Evolutionary conservation across 2,797 vertebrate genomes (phyloP).

Genomic region (Anabas testudineus): DNA sequence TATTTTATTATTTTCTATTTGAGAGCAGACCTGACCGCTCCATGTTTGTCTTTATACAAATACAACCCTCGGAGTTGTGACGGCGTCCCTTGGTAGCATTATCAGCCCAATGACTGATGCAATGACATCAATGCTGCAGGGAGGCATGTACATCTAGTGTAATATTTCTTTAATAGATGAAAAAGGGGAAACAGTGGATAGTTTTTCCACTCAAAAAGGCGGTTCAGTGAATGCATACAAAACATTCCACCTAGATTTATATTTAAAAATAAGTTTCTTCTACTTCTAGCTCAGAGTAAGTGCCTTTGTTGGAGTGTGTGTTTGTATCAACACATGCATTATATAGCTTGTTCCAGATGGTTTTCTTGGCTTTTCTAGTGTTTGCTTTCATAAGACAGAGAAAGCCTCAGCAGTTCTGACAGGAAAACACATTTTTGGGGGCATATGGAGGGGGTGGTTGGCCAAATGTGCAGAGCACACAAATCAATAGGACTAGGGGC

Average conservation of each 20-base stretch:
- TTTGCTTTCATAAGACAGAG: slow-evolving; percentile 44
- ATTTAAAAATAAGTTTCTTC: not conserved
- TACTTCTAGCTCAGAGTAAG: not conserved
- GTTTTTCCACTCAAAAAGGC: not conserved
- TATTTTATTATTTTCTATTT: slow-evolving; percentile 33
- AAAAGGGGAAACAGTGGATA: not conserved
- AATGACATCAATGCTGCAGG: slow-evolving; percentile 19
- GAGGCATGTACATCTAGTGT: not conserved
- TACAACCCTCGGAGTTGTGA: slow-evolving; percentile 25
- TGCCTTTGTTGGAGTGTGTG: not conserved
- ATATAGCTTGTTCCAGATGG: slow-evolving; percentile 52
- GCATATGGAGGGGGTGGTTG: not conserved
- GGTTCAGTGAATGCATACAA: not conserved
- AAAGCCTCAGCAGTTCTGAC: slow-evolving; percentile 24
- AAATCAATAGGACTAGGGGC: slow-evolving; percentile 56
- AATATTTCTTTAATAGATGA: not conserved
- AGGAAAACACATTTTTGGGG: slow-evolving; percentile 46
- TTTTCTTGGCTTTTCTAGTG: slow-evolving; percentile 17
- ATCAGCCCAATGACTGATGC: slow-evolving; percentile 34
- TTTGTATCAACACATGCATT: not conserved
- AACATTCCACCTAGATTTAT: slow-evolving; percentile 14
- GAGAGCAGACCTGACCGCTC: slow-evolving; percentile 36
- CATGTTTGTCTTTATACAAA: slow-evolving; percentile 40
- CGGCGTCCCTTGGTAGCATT: not conserved
- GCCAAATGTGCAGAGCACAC: slow-evolving; percentile 51